phyloP scores from a whole-genome alignment of 2,113 vertebrate species.

The Passer montanus region DNA sequence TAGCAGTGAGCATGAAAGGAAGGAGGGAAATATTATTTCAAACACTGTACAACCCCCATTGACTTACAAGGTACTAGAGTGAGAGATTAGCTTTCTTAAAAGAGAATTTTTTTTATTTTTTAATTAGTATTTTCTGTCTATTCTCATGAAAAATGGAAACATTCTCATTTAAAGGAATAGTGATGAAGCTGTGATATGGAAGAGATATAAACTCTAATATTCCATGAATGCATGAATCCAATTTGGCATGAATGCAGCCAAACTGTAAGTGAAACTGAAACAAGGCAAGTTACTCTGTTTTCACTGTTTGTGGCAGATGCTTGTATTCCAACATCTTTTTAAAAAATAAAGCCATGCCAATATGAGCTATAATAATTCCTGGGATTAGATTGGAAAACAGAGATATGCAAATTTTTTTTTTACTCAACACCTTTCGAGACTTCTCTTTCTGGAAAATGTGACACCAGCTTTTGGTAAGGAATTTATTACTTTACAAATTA shows the following conservation, averaged over 20 bases:
- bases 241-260: background rate
- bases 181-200: background rate
- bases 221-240: background rate
- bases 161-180: background rate
- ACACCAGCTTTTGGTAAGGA: background rate
- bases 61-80: background rate
- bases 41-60: background rate
- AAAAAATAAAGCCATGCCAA: background rate
- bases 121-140: background rate
- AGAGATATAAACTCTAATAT: background rate
- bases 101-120: background rate
- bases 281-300: background rate
- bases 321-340: background rate
- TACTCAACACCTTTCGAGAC: background rate
- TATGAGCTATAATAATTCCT: background rate
- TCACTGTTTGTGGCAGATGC: background rate
- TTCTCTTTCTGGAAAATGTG: background rate
- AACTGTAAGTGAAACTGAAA: background rate
- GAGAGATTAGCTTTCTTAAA: background rate
- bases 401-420: background rate
- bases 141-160: background rate
- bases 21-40: background rate
- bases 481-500: background rate
- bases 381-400: background rate
- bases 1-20: background rate